Evolutionary conservation across 2,797 vertebrate species (phyloP).

Genomic region (Hozukius guyotensis): DNA sequence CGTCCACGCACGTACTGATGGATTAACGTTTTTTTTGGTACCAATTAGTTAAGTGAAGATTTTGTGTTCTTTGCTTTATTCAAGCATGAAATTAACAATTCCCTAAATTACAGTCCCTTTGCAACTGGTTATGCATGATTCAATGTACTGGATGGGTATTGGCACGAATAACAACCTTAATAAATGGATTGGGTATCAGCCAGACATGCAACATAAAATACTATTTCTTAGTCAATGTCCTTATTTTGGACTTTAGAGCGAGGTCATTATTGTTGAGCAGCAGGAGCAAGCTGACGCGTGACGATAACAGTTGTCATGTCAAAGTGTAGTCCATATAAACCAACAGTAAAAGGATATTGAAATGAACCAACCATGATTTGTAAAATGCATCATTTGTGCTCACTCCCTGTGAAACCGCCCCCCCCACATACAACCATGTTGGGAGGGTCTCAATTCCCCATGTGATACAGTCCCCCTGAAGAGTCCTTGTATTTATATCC

Average conservation of each 20-base stretch:
- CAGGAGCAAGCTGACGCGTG: background rate
- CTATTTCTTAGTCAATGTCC: background rate
- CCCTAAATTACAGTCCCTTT: background rate
- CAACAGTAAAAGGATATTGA: constrained; percentile 2
- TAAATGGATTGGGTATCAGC: background rate
- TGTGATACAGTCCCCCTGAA: constrained; percentile 47
- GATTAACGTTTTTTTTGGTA: background rate
- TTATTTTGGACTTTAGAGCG: background rate
- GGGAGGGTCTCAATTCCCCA: constrained; percentile 46
- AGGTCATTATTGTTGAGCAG: background rate
- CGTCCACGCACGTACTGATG: background rate
- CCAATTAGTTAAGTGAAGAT: background rate
- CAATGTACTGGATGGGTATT: background rate
- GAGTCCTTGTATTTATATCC: constrained; percentile 74
- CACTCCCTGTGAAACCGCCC: constrained; percentile 21
- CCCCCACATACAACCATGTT: constrained; percentile 18
- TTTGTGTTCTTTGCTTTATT: background rate
- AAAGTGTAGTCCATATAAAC: background rate
- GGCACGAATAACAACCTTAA: background rate
- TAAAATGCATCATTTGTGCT: constrained; percentile 40
- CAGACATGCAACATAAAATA: background rate
- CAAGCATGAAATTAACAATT: background rate
- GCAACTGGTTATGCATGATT: background rate
- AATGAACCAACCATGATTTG: constrained; percentile 2
- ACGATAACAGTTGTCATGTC: background rate